Base-by-base conservation (phyloP, 2,888 invertebrate genomes). In the Drosophila borealis region DNA sequence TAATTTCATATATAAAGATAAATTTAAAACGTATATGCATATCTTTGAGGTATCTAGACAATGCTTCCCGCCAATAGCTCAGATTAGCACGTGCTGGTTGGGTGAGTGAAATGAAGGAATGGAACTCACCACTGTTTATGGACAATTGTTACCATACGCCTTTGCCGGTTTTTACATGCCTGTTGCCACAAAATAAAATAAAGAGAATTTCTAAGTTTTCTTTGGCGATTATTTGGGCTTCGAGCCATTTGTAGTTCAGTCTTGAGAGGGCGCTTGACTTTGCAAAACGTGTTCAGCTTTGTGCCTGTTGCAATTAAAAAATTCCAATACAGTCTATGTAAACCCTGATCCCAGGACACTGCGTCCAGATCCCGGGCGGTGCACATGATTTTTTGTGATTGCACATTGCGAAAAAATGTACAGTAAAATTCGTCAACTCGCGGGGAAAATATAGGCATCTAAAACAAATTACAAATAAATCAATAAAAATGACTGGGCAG, bases 141-240 rank as follows among this genome's bases (percentile, higher is more conserved):
- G 64, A 8, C 49, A 68, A 68, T 72, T 59, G 37, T 59, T 2
- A 81, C 81, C 78, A 80, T 42, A 75, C 79, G 59, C 51, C 51
- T 70, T 33, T 11, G 56, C 77, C 66, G 72, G 78, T 62, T 54
- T 65, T 53, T 53, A 56, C 42, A 29, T 53, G 57, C 53, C 51
- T 72, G 39, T 67, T 60, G 73, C 51, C 71, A 77, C 70, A 79
- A 70, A 74, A 70, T 51, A 64, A 68, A 78, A 68, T 49, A 70
- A 74, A 74, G 76, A 81, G 79, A 89, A 90, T 90, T 89, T 89
- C 88, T 89, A 89, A 63, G 89, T 83, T 89, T 90, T 89, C 89
- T 90, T 88, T 71, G 60, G 53, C 57, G 79, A 88, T 84, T 89
- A 88, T 90, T 89, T 80, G 63, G 59, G 71, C 68, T 70, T 73